Evolutionary conservation across 1,140 invertebrate species (phyloP).

Genomic region (Drosophila takahashii): DNA sequence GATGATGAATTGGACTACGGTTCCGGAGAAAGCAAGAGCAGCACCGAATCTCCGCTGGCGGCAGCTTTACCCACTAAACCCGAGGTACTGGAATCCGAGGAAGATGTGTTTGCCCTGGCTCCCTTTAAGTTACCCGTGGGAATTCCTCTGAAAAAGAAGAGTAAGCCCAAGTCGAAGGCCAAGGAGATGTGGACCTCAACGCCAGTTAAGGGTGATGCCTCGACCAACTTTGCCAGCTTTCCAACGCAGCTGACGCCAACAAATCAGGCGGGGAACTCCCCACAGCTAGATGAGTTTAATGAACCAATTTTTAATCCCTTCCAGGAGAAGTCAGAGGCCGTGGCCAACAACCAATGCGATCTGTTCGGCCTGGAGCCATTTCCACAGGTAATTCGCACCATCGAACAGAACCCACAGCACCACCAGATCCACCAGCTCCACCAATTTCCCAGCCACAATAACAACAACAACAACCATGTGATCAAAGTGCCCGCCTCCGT

Average conservation of each 20-base stretch:
- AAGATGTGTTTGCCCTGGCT: constrained; percentile 91
- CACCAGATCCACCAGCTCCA: constrained; percentile 69
- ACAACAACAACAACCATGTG: constrained; percentile 58
- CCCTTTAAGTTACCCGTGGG: constrained; percentile 88
- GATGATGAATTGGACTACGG: constrained; percentile 92
- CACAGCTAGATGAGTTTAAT: constrained; percentile 79
- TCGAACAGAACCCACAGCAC: constrained; percentile 50
- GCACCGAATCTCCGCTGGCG: constrained; percentile 54
- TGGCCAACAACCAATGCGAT: constrained; percentile 69
- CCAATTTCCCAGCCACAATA: constrained; percentile 63
- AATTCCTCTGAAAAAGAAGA: constrained; percentile 77
- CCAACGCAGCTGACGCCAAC: constrained; percentile 45
- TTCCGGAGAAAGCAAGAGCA: constrained; percentile 83
- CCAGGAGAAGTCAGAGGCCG: constrained; percentile 44
- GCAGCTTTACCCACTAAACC: constrained; percentile 14
- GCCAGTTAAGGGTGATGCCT: constrained; percentile 58
- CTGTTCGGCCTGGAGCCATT: constrained; percentile 87
- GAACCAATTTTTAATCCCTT: constrained; percentile 84
- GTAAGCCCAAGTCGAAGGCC: constrained; percentile 33
- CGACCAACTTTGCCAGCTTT: constrained; percentile 70
- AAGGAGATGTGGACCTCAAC: constrained; percentile 81
- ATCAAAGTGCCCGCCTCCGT: constrained; percentile 53
- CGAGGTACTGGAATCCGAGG: constrained; percentile 57
- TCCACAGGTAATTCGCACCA: constrained; percentile 82
- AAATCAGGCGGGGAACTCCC: constrained; percentile 14